Conservation (phyloP, 2,888 invertebrate species). For the Heliconius ismenius region DNA sequence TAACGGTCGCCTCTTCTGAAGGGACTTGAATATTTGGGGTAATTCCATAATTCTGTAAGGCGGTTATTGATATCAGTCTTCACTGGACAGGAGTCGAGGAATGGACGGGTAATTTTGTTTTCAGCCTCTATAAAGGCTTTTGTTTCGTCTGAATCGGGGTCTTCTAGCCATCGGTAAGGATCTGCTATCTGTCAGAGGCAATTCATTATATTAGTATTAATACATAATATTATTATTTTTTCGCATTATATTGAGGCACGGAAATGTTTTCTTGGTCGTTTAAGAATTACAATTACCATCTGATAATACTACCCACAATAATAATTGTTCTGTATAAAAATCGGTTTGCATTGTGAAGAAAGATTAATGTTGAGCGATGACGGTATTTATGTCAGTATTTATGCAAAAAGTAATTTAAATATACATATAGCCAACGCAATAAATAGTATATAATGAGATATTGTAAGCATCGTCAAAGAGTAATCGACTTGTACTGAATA, state of each 20-base stretch:
- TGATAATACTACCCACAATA: background rate
- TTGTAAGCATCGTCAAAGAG: background rate
- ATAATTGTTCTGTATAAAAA: no score
- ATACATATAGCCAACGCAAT: background rate
- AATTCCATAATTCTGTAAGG: constrained; percentile 96
- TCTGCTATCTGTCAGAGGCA: constrained; percentile 86
- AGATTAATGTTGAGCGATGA: background rate
- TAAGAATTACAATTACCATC: background rate
- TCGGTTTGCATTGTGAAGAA: background rate
- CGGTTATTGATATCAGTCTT: constrained; percentile 88
- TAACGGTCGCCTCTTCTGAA: constrained; percentile 91
- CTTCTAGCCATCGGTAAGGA: constrained; percentile 98
- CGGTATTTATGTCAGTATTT: background rate
- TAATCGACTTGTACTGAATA: background rate
- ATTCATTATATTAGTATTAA: background rate
- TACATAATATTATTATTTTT: background rate
- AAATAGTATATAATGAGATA: background rate
- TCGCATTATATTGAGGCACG: background rate
- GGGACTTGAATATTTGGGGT: constrained; percentile 96
- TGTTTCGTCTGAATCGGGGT: constrained; percentile 96
- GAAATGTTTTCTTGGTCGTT: background rate
- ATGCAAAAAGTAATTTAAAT: background rate
- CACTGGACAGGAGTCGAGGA: constrained; percentile 88
- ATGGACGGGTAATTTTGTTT: constrained; percentile 93
- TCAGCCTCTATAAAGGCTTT: constrained; percentile 94